Conservation (phyloP, 2,888 invertebrate species). For the Archips xylosteana region DNA sequence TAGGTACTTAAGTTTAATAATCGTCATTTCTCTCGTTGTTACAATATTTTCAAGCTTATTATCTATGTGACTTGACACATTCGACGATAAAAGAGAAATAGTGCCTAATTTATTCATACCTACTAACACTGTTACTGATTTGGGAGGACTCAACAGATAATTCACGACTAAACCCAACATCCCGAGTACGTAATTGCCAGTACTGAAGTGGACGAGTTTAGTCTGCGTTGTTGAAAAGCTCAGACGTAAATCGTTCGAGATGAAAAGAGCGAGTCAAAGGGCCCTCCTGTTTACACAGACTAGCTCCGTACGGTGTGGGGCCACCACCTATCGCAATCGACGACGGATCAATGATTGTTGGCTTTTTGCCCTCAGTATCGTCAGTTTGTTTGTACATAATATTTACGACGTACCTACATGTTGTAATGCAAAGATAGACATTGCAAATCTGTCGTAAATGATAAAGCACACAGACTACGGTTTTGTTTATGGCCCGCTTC, state of each 20-base stretch:
- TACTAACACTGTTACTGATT: neutral
- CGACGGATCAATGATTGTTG: constrained; percentile 43
- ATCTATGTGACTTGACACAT: neutral
- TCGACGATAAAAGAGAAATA: neutral
- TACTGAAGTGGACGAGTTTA: constrained; percentile 56
- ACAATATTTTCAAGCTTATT: too few species aligned
- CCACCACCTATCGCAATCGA: constrained; percentile 40
- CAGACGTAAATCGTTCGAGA: constrained; percentile 62
- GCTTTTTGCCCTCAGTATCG: constrained; percentile 36
- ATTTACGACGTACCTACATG: constrained; percentile 26
- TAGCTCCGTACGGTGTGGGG: constrained; percentile 28
- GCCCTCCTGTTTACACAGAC: constrained; percentile 56
- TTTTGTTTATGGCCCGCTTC: constrained; percentile 27
- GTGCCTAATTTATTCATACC: neutral
- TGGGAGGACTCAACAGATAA: neutral
- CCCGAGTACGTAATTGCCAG: constrained; percentile 52
- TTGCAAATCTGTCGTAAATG: constrained; percentile 30
- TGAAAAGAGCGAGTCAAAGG: constrained; percentile 61
- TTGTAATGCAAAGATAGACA: constrained; percentile 34
- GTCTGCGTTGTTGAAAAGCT: constrained; percentile 59
- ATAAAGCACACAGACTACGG: constrained; percentile 23
- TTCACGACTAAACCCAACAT: neutral
- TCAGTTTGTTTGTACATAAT: constrained; percentile 35
- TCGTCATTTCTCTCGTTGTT: too few species aligned
- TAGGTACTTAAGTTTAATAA: too few species aligned